A percentile compares a stretch with the other conserved stretches of the same genome.
These are phyloP conservation scores for Eurystomus gularis DNA, from an alignment of 2,113 vertebrate genomes.

Conservation along the genomic window DNA sequence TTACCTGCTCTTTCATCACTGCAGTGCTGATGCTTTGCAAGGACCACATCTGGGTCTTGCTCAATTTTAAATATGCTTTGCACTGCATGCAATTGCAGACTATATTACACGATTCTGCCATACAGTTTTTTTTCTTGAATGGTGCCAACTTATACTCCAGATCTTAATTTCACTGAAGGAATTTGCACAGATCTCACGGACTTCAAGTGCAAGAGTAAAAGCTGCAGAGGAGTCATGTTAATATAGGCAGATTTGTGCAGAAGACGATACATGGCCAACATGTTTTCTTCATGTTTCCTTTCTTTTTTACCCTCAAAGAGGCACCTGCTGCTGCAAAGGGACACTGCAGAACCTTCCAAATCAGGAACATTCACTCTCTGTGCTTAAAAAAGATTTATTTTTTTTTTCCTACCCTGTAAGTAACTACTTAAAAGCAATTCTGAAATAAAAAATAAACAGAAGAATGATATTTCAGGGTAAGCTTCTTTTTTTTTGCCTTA, in stretches of 20 bases:
- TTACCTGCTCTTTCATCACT: not conserved
- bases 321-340: conserved; percentile 51
- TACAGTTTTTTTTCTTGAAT: not conserved
- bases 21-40: not conserved
- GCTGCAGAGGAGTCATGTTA: not conserved
- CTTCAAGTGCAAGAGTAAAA: conserved; percentile 32
- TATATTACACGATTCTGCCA: not conserved
- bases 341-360: conserved; percentile 5
- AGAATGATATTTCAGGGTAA: not conserved
- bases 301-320: conserved; percentile 8
- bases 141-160: conserved; percentile 6
- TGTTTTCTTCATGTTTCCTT: conserved; percentile 22
- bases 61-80: not conserved
- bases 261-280: not conserved
- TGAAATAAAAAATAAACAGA: conserved; percentile 4
- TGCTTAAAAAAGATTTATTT: not conserved
- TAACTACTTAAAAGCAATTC: not conserved
- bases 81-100: not conserved
- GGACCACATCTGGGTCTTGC: not conserved
- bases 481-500: not conserved
- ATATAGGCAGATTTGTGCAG: conserved; percentile 12
- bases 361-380: not conserved
- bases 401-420: not conserved
- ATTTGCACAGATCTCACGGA: conserved; percentile 13
- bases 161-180: conserved; percentile 13